Conservation (phyloP, 2,797 vertebrate species). For the Malacoraja senta region DNA sequence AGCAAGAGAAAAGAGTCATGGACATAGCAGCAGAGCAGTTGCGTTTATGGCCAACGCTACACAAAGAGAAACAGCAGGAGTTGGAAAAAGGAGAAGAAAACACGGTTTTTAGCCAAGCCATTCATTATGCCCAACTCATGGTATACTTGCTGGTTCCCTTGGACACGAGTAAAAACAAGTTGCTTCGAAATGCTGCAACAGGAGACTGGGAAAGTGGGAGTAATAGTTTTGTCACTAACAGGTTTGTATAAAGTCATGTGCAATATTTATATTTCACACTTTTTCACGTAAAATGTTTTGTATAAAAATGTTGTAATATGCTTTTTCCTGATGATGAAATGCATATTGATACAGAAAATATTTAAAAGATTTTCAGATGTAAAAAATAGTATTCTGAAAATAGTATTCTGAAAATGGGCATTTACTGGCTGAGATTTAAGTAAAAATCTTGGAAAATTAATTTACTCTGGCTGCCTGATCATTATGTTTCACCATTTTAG, state of each 20-base stretch:
- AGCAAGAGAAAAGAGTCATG: conserved; percentile 84
- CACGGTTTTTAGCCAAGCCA: conserved; percentile 96
- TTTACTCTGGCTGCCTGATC: neutral
- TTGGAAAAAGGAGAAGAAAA: conserved; percentile 91
- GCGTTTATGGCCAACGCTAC: conserved; percentile 75
- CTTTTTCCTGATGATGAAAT: neutral
- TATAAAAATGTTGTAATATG: neutral
- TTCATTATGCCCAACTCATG: conserved; percentile 97
- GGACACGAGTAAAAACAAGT: conserved; percentile 89
- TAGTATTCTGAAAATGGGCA: neutral
- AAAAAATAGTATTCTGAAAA: neutral
- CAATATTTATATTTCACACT: neutral
- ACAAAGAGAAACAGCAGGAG: conserved; percentile 81
- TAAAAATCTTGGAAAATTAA: neutral
- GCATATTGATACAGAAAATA: neutral
- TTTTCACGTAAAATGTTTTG: too few species aligned
- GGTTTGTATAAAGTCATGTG: conserved; percentile 53
- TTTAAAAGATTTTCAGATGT: neutral
- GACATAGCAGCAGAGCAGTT: conserved; percentile 88
- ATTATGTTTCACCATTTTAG: neutral
- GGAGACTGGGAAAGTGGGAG: conserved; percentile 97
- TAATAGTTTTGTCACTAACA: conserved; percentile 95
- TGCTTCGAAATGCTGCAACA: conserved; percentile 71
- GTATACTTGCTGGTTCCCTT: conserved; percentile 88
- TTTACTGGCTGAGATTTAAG: neutral